Evolutionary conservation across 2,888 invertebrate species (phyloP).

Genomic region (Hypselothyrea guttata): DNA sequence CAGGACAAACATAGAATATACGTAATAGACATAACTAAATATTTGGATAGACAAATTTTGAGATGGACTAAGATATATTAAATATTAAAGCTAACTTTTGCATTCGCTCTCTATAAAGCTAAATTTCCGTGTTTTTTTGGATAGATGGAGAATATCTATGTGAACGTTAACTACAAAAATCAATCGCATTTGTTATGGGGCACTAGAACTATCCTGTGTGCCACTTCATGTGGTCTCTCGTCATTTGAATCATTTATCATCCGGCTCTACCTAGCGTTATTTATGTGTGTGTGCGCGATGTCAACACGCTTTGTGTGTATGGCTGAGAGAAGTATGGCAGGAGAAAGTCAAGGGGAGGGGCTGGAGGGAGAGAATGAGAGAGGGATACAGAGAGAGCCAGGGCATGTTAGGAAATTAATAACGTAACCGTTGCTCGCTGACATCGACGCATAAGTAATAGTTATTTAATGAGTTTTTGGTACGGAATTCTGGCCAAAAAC

Average conservation of each 20-base stretch:
- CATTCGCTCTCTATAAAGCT: no score
- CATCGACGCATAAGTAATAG: slow-evolving; percentile 64
- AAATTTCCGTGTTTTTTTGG: no score
- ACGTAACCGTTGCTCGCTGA: slow-evolving; percentile 52
- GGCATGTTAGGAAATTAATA: slow-evolving; percentile 51
- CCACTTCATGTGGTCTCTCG: slow-evolving; percentile 8
- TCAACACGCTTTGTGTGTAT: slow-evolving; percentile 10
- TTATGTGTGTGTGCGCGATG: slow-evolving; percentile 33
- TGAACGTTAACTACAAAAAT: no score
- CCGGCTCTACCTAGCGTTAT: slow-evolving; percentile 31
- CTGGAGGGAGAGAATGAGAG: background rate
- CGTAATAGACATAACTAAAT: no score
- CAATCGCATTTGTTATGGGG: background rate
- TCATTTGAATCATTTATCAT: slow-evolving; percentile 42
- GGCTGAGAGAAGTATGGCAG: no score
- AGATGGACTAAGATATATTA: no score
- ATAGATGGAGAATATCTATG: no score
- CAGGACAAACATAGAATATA: no score
- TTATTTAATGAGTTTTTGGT: slow-evolving; percentile 72
- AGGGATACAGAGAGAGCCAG: no score
- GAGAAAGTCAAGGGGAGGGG: no score
- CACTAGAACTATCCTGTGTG: background rate
- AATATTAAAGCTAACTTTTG: no score
- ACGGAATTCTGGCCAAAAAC: slow-evolving; percentile 45
- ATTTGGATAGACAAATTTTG: no score